Conservation (phyloP, 2,113 vertebrate species). For the Plecturocebus donacophilus region DNA sequence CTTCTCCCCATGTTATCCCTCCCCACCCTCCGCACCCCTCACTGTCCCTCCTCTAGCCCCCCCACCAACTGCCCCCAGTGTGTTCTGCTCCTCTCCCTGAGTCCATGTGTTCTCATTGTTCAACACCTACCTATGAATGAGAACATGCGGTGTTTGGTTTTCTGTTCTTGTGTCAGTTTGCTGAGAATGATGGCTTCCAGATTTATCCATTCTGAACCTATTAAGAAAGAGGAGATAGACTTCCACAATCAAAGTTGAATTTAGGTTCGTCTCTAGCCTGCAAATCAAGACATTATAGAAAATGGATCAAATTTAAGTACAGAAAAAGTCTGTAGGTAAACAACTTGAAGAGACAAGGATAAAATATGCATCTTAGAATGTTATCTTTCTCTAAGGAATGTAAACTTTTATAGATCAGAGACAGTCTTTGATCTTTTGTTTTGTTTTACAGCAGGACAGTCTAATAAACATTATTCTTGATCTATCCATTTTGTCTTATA, state of each 20-base stretch:
- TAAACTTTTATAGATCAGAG: constrained; percentile 7
- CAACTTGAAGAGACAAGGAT: not conserved
- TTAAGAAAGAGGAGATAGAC: not conserved
- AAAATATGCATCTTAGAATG: not conserved
- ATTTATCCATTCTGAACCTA: not conserved
- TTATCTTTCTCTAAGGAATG: not conserved
- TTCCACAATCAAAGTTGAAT: not conserved
- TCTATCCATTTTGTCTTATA: not conserved
- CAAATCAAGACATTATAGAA: not conserved
- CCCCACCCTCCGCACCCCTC: no score
- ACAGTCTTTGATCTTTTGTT: constrained; percentile 30
- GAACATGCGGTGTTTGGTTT: no score
- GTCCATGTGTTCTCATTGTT: no score
- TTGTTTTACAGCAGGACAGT: not conserved
- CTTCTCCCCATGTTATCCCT: no score
- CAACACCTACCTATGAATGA: no score
- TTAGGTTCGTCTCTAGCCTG: not conserved
- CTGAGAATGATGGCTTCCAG: no score
- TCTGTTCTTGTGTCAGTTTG: no score
- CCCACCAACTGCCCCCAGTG: no score
- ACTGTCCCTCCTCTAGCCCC: no score
- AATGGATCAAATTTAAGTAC: constrained; percentile 1
- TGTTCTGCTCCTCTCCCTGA: no score
- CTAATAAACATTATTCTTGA: not conserved
- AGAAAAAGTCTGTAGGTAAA: not conserved